These are phyloP conservation scores for Brachystomella parvula DNA, from an alignment of 1,140 invertebrate genomes.

Conservation along the genomic window DNA sequence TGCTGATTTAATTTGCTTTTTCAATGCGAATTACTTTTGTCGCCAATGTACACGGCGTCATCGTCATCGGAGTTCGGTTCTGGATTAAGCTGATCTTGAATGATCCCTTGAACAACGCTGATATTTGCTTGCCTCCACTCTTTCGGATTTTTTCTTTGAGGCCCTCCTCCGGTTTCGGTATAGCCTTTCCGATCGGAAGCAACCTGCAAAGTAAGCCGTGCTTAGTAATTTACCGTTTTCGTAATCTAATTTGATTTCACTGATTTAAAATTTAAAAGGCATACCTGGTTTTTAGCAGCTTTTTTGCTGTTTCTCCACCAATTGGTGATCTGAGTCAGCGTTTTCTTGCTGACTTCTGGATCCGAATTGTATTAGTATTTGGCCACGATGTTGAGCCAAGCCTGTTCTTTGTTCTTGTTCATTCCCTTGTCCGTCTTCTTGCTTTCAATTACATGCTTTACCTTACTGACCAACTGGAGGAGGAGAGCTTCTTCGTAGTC, in stretches of 20 bases:
- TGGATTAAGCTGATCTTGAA: background rate
- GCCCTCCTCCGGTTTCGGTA: background rate
- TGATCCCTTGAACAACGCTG: background rate
- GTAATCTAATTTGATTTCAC: no score
- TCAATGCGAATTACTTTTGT: background rate
- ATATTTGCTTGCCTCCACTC: background rate
- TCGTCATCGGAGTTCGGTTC: background rate
- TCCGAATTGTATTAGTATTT: background rate
- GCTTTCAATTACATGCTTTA: background rate
- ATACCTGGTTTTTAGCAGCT: background rate
- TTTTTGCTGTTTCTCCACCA: slow-evolving; percentile 5
- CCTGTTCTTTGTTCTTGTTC: slow-evolving; percentile 3
- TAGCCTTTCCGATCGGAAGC: slow-evolving; percentile 1
- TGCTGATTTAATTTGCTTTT: background rate
- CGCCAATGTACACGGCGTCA: background rate
- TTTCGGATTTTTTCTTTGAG: background rate
- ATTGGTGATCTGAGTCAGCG: background rate
- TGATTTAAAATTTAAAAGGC: background rate
- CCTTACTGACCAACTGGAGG: background rate
- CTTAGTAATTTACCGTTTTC: background rate
- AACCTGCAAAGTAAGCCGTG: background rate
- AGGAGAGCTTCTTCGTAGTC: background rate
- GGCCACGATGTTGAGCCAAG: background rate
- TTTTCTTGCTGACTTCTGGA: background rate
- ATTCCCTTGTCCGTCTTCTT: background rate